phyloP scores from a whole-genome alignment of 1,140 invertebrate genomes.

The Maconellicoccus hirsutus region DNA sequence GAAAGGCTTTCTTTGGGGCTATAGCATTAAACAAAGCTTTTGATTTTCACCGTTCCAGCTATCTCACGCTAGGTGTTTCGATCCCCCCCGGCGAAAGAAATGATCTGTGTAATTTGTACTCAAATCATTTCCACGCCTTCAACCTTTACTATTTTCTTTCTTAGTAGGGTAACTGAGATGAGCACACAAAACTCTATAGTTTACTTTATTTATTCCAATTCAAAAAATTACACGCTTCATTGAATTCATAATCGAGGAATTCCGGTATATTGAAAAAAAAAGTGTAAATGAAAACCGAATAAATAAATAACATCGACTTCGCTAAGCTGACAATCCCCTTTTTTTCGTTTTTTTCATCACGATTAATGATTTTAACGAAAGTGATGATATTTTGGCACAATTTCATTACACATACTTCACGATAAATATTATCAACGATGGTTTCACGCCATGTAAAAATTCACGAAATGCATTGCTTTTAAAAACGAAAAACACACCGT shows the following conservation, averaged over 20 bases:
- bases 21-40: background rate
- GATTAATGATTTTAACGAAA: too few species aligned
- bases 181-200: background rate
- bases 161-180: background rate
- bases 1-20: background rate
- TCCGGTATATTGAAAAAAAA: background rate
- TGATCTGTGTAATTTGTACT: conserved; percentile 21
- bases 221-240: conserved; percentile 20
- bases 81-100: background rate
- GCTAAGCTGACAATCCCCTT: background rate
- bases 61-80: background rate
- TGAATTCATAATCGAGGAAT: background rate
- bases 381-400: too few species aligned
- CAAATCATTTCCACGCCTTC: conserved; percentile 18
- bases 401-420: too few species aligned
- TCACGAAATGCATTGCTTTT: too few species aligned
- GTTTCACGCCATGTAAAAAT: too few species aligned
- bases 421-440: too few species aligned
- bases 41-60: conserved; percentile 2
- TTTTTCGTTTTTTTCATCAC: background rate
- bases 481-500: too few species aligned
- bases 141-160: conserved; percentile 14
- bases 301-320: background rate
- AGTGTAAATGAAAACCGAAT: conserved; percentile 17
- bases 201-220: conserved; percentile 15